phyloP scores from a whole-genome alignment of 2,888 invertebrate species.

The Acanthosoma haemorrhoidale region DNA sequence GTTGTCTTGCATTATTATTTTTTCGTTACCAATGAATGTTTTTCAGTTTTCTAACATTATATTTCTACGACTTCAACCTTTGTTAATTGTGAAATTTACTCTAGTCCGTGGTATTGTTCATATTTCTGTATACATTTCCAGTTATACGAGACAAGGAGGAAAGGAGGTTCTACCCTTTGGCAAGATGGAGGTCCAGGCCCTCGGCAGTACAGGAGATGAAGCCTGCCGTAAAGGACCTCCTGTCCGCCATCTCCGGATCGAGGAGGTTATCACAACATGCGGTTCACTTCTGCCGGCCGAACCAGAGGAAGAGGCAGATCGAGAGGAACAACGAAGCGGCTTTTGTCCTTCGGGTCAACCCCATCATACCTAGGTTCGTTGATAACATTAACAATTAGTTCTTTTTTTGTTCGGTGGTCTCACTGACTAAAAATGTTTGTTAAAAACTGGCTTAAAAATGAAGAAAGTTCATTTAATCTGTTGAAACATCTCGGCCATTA shows the following conservation, averaged over 20 bases:
- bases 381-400: not conserved
- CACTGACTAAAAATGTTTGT: too few species aligned
- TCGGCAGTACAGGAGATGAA: not conserved
- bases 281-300: not conserved
- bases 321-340: not conserved
- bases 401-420: not conserved
- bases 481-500: too few species aligned
- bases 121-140: too few species aligned
- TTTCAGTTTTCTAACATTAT: too few species aligned
- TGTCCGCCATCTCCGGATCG: not conserved
- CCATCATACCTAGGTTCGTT: conserved; percentile 20
- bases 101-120: too few species aligned
- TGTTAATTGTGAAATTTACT: too few species aligned
- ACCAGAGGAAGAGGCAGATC: not conserved
- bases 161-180: not conserved
- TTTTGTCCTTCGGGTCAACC: conserved; percentile 3
- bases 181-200: not conserved
- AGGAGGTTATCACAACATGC: not conserved
- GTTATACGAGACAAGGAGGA: not conserved
- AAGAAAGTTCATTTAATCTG: too few species aligned
- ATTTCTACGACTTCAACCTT: too few species aligned
- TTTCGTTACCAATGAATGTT: too few species aligned
- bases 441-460: too few species aligned
- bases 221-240: not conserved
- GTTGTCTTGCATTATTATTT: too few species aligned